These are phyloP conservation scores for Meta bourneti DNA, from an alignment of 2,888 invertebrate species.

Conservation along the genomic window DNA sequence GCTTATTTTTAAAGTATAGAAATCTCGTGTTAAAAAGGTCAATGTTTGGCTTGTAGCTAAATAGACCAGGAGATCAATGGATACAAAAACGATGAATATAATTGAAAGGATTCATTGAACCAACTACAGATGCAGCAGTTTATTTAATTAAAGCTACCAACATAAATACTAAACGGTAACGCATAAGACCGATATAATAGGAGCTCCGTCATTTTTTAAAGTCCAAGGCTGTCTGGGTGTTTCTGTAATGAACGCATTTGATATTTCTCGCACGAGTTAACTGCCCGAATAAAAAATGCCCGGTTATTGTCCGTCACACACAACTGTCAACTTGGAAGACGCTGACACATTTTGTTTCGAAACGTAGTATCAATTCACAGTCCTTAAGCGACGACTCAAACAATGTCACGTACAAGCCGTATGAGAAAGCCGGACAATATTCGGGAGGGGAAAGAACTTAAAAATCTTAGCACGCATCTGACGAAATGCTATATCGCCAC, in stretches of 20 bases:
- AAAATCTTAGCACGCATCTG: conserved; percentile 56
- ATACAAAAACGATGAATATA: too few species aligned
- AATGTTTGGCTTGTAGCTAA: too few species aligned
- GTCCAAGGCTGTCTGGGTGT: background rate
- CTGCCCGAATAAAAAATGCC: background rate
- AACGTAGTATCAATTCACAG: conserved; percentile 59
- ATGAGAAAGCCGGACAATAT: conserved; percentile 56
- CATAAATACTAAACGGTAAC: too few species aligned
- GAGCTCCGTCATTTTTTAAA: too few species aligned
- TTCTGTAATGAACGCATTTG: background rate
- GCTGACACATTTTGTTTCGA: conserved; percentile 41
- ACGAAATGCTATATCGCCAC: conserved; percentile 67
- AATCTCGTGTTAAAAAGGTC: too few species aligned
- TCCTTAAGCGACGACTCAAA: conserved; percentile 54
- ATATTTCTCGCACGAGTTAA: background rate
- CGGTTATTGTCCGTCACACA: conserved; percentile 52
- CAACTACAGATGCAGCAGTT: too few species aligned
- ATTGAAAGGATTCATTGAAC: too few species aligned
- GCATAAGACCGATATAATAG: too few species aligned
- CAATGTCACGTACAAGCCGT: conserved; percentile 59
- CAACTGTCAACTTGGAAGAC: conserved; percentile 42
- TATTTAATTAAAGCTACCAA: too few species aligned
- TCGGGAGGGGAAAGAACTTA: conserved; percentile 28
- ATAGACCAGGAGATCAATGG: too few species aligned
- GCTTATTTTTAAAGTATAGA: too few species aligned